Base-by-base conservation (phyloP, 2,888 invertebrate genomes). In the Hirtodrosophila alboralis region DNA sequence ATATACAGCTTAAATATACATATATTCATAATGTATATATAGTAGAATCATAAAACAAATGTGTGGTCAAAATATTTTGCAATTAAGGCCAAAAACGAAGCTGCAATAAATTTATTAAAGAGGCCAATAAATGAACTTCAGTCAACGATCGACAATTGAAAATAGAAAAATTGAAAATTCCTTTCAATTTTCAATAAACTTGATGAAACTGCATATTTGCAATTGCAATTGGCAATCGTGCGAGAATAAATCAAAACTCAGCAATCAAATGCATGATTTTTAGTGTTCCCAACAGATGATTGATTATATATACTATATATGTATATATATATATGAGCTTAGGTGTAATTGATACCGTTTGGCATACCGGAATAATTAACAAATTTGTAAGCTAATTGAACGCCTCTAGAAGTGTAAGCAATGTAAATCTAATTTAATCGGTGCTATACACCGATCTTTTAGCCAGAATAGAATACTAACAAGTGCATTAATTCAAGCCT, bases 151-250 rank as follows among this genome's bases (percentile, higher is more conserved):
- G 26, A 23, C 54, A 47, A 33, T 30, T 12, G 30, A 30, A 21
- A 21, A 14, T 21, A 4, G 4, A 16, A n/a, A 47, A n/a, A 10
- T 9, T 9, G 23, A 4, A 45, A 38, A 33, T 28, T 21, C 27
- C 36, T 52, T 52, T 26, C 27, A 34, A 65, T 30, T 21, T 13
- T 28, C 31, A 30, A n/a, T 48, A 38, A 51, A 44, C 27, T 34
- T 21, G 27, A 44, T 49, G 57, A 26, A 43, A 33, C 31, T 18
- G 37, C 34, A 38, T 26, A 34, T 12, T 40, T 33, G 49, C 45
- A 54, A 54, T 49, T 37, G 41, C 16, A 68, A 43, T 51, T 12
- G 21, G 54, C 56, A 48, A 67, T 58, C 52, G 58, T 68, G 68
- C 49, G 33, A 54, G 47, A 59, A 59, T 31, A 38, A 52, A 52